Base-by-base conservation (phyloP, 2,888 invertebrate genomes). In the Lamellibrachia satsuma region DNA sequence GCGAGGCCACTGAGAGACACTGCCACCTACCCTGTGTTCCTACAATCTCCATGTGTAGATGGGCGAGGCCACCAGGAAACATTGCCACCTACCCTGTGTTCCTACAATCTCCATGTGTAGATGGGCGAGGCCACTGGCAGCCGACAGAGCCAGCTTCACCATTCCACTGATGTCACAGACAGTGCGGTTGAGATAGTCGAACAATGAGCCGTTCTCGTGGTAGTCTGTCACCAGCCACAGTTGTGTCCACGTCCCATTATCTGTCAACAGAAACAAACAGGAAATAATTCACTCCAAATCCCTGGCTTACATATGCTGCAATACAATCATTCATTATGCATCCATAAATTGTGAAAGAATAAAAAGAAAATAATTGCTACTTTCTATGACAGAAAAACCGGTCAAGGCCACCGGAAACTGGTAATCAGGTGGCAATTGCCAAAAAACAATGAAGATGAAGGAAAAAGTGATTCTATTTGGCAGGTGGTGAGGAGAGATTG, bases 71-170 rank as follows among this genome's bases (percentile, higher is more conserved):
- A 39, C 39, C 1, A 1, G 22, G 22, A 75, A 3, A 75, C 75
- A 75, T 75, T 75, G 22, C 15, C 75, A 75, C 75, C 1, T 75
- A 97, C 98, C 99, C 97, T 98, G 98, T 91, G 99, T 99, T 94
- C 99, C 99, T 95, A 99, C 98, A 95, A 99, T 99, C 96, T 99
- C 99, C 98, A 99, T 99, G 96, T 99, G 99, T 94, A 99, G 97
- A 97, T 99, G 99, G 0, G 99, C 98, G 93, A 99, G 97, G 0
- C 99, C 99, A 92, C 98, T 99, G 57, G 99, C 98, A 3, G 97
- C 95, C 7, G 96, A 95, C 92, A 98, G 97, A 2, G 98, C 98
- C 98, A 99, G 98, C 94, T 98, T 97, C 93, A 99, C 97, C 97
- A 99, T 98, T 52, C 98, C 98, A 94, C 97, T 97, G 9, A 98